These are phyloP conservation scores for Myodes glareolus DNA, from an alignment of 2,113 vertebrate genomes.

Conservation along the genomic window DNA sequence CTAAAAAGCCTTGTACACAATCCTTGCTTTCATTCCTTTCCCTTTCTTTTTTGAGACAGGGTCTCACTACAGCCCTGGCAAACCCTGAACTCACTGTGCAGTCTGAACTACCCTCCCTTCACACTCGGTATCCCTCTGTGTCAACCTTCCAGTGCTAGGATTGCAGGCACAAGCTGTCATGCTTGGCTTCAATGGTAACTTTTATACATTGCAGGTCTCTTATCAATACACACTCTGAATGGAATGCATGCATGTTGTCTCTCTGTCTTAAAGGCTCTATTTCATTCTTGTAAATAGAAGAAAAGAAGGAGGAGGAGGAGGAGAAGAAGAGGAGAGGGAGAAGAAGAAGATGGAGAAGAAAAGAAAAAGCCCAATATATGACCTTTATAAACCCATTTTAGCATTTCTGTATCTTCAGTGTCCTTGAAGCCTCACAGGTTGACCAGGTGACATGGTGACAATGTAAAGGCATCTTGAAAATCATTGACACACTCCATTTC, in stretches of 20 bases:
- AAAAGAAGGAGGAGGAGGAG: too few species aligned
- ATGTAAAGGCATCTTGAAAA: conserved; percentile 3
- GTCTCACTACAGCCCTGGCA: not conserved
- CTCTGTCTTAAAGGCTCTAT: not conserved
- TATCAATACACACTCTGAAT: not conserved
- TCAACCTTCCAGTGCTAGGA: not conserved
- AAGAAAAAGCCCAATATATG: too few species aligned
- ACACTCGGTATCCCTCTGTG: not conserved
- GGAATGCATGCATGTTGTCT: not conserved
- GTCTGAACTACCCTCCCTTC: not conserved
- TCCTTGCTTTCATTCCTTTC: not conserved
- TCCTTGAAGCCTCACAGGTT: not conserved
- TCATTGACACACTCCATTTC: not conserved
- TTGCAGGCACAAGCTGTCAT: not conserved
- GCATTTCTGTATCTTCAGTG: not conserved
- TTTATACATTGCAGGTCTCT: not conserved
- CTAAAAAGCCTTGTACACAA: not conserved
- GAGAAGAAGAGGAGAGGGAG: too few species aligned
- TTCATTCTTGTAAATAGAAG: not conserved
- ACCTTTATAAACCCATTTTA: not conserved
- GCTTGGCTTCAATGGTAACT: not conserved
- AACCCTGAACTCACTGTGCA: not conserved
- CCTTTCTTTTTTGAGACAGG: not conserved
- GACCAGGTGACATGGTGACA: not conserved
- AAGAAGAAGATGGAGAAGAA: too few species aligned